Percentiles rank a stretch among this genome's conserved stretches.
Evolutionary conservation across 2,113 vertebrate species (phyloP).

Genomic region (Muntiacus reevesi): DNA sequence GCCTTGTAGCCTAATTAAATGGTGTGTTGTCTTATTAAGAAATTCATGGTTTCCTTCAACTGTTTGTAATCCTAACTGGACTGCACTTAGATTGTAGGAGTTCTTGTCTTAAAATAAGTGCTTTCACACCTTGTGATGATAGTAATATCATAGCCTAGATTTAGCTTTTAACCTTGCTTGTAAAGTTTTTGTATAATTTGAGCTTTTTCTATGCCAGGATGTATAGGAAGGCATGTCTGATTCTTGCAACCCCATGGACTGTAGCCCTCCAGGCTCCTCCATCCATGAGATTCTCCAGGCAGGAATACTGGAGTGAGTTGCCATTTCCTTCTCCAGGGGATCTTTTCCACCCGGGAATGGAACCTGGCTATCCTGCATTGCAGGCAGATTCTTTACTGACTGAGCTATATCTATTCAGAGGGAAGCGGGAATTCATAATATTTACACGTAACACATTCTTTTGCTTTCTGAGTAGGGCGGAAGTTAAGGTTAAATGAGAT

Average conservation of each 20-base stretch:
- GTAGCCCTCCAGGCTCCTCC: background rate
- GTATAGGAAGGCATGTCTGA: background rate
- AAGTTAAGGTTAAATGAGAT: conserved; percentile 9
- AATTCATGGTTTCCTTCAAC: background rate
- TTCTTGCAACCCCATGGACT: background rate
- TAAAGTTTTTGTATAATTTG: background rate
- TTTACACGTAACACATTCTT: background rate
- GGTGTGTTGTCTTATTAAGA: background rate
- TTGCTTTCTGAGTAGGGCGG: background rate
- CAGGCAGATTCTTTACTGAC: background rate
- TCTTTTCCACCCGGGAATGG: accelerated
- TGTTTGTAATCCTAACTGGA: background rate
- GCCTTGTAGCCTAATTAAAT: background rate
- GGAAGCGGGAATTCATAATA: background rate
- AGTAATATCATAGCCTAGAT: background rate
- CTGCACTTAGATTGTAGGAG: background rate
- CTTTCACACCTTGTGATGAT: background rate
- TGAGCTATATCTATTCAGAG: background rate
- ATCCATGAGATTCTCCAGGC: background rate
- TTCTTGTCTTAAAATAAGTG: background rate
- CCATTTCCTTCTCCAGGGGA: background rate
- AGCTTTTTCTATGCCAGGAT: background rate
- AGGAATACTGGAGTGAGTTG: background rate
- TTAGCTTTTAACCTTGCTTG: background rate
- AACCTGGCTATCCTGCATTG: background rate